phyloP scores from a whole-genome alignment of 1,140 invertebrate genomes.

The Sminthurinus signatus region DNA sequence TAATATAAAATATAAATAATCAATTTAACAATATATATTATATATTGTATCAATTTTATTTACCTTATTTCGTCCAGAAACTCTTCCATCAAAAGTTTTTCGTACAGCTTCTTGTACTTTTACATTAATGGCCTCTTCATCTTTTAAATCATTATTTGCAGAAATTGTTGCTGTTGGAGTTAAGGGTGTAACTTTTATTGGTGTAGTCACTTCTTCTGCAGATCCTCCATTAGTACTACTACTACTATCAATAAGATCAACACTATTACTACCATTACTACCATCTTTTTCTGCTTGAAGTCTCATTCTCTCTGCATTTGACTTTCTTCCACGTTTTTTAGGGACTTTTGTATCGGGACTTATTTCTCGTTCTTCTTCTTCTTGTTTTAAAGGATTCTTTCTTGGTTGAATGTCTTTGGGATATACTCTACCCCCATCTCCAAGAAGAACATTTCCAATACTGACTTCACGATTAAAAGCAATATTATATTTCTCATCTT shows the following conservation, averaged over 20 bases:
- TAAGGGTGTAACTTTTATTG: not conserved
- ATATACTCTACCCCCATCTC: slow-evolving; percentile 19
- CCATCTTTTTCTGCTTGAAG: not conserved
- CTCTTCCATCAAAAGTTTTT: slow-evolving; percentile 24
- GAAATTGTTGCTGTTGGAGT: not conserved
- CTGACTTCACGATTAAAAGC: slow-evolving; percentile 60
- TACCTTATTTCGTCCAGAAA: slow-evolving; percentile 11
- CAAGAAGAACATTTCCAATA: slow-evolving; percentile 53
- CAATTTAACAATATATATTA: too few relatives aligned
- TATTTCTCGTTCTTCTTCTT: too few relatives aligned
- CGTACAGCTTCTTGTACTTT: slow-evolving; percentile 22
- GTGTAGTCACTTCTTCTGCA: not conserved
- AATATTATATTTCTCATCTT: slow-evolving; percentile 57
- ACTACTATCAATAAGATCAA: too few relatives aligned
- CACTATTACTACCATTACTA: too few relatives aligned
- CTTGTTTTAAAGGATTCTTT: not conserved
- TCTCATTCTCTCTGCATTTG: slow-evolving; percentile 3
- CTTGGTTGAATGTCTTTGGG: slow-evolving; percentile 31
- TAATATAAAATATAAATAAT: too few relatives aligned
- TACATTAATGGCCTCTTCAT: slow-evolving; percentile 4
- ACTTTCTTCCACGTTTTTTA: slow-evolving; percentile 12
- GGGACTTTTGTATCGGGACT: not conserved
- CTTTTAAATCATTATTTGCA: not conserved
- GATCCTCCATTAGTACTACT: not conserved
- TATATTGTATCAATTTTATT: too few relatives aligned